phyloP scores from a whole-genome alignment of 2,113 vertebrate genomes.

The Grammomys dolichurus region DNA sequence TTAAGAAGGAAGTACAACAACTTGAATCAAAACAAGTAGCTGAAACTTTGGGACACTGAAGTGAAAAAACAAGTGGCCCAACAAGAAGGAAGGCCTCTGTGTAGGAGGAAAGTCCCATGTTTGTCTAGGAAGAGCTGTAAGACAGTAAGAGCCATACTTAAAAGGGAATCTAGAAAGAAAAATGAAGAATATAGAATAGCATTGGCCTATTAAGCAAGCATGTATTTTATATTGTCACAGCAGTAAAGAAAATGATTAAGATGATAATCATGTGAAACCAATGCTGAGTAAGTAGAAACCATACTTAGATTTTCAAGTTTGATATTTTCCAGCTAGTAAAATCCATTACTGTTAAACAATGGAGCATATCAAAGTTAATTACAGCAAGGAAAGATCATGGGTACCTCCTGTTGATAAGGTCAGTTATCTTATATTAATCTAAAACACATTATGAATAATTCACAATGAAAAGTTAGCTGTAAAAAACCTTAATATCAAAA shows the following conservation, averaged over 20 bases:
- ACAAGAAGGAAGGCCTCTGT: background rate
- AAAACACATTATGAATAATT: constrained; percentile 88
- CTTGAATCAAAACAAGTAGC: background rate
- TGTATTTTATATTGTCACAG: constrained; percentile 69
- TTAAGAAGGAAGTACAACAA: background rate
- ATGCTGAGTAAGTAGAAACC: too few relatives aligned
- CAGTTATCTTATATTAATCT: constrained; percentile 86
- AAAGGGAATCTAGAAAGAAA: constrained; percentile 73
- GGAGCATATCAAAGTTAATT: constrained; percentile 86
- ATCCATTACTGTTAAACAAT: constrained; percentile 87
- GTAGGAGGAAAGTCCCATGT: background rate
- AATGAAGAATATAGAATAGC: constrained; percentile 73
- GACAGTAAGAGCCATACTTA: constrained; percentile 44
- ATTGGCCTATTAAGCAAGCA: constrained; percentile 82
- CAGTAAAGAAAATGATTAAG: too few relatives aligned
- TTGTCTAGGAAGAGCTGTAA: background rate
- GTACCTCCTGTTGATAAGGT: constrained; percentile 85
- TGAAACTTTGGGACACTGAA: background rate
- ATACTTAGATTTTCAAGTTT: too few relatives aligned
- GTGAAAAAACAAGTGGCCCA: background rate
- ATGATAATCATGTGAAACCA: too few relatives aligned
- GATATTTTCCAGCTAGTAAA: constrained; percentile 84
- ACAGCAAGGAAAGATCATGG: constrained; percentile 82
- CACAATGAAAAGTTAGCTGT: constrained; percentile 84
- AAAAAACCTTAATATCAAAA: constrained; percentile 84